Evolutionary conservation across 2,113 vertebrate genomes (phyloP).

Genomic region (Motacilla alba): DNA sequence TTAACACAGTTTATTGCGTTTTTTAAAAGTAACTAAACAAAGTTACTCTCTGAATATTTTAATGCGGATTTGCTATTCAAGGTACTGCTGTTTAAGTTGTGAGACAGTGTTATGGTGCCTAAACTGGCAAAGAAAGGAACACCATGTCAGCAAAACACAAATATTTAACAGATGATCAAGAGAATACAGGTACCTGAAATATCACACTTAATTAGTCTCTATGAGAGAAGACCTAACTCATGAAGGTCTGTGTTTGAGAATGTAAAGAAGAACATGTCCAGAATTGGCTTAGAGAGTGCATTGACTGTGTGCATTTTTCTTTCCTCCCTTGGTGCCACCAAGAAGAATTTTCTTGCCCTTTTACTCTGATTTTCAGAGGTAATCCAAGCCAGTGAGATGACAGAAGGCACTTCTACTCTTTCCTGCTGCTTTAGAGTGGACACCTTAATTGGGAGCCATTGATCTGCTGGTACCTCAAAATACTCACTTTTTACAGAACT

Average conservation of each 20-base stretch:
- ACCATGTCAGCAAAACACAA: not conserved
- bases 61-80: not conserved
- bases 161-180: not conserved
- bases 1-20: not conserved
- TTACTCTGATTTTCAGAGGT: not conserved
- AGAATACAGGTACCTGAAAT: not conserved
- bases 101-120: not conserved
- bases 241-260: not conserved
- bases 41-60: not conserved
- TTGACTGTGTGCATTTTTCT: not conserved
- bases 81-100: not conserved
- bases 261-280: not conserved
- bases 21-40: not conserved
- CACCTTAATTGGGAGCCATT: not conserved
- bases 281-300: not conserved
- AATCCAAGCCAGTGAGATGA: not conserved
- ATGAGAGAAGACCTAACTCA: not conserved
- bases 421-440: not conserved
- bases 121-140: not conserved
- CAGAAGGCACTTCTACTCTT: not conserved
- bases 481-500: not conserved
- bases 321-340: not conserved
- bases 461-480: not conserved
- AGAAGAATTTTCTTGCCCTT: not conserved
- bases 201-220: not conserved